phyloP scores from a whole-genome alignment of 2,797 vertebrate species.

The Mus caroli region DNA sequence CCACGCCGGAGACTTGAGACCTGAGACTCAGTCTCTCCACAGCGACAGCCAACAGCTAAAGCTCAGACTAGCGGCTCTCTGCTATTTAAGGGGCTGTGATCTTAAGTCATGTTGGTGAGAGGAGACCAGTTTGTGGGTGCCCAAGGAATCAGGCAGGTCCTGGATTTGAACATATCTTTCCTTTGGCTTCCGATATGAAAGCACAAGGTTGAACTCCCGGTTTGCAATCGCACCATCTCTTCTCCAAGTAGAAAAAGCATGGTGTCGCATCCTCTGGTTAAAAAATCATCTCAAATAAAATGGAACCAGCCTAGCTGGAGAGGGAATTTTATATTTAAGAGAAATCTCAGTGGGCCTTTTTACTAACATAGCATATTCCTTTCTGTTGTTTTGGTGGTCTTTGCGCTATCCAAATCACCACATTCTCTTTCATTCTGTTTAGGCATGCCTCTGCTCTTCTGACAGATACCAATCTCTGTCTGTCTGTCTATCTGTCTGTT shows the following conservation, averaged over 20 bases:
- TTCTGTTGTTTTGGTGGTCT: conserved; percentile 10
- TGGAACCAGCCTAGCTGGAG: not conserved
- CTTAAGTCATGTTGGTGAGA: not conserved
- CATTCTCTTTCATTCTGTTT: conserved; percentile 24
- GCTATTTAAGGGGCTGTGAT: conserved; percentile 29
- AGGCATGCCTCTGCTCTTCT: not conserved
- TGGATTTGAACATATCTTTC: not conserved
- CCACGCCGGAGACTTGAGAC: not conserved
- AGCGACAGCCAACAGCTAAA: not conserved
- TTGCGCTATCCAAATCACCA: conserved; percentile 13
- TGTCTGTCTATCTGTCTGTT: not conserved
- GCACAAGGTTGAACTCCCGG: not conserved
- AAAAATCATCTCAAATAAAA: conserved; percentile 44
- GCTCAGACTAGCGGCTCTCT: not conserved
- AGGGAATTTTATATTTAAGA: conserved; percentile 50
- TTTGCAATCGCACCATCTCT: not conserved
- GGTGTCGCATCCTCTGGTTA: not conserved
- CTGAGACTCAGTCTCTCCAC: not conserved
- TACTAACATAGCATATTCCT: not conserved
- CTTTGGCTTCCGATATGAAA: conserved; percentile 24
- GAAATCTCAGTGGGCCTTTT: not conserved
- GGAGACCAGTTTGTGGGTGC: not conserved
- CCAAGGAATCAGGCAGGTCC: not conserved
- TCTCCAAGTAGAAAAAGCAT: conserved; percentile 28
- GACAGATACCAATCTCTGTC: not conserved